Evolutionary conservation across 2,888 invertebrate species (phyloP).

Genomic region (Hartigia nigra): DNA sequence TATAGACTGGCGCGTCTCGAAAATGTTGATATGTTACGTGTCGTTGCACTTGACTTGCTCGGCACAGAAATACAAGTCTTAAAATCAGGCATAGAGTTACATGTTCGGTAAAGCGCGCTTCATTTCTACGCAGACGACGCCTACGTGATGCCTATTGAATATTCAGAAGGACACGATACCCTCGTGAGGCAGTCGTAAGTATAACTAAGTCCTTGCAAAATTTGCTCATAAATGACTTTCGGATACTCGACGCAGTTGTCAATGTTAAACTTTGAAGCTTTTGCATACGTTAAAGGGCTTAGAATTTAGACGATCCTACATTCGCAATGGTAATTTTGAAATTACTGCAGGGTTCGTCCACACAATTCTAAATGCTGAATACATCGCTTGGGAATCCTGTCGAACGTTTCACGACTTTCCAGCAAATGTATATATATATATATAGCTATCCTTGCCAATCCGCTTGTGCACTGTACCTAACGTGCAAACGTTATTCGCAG

Average conservation of each 20-base stretch:
- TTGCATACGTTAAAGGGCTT: background rate
- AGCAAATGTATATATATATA: background rate
- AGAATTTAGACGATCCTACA: background rate
- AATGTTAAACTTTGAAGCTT: background rate
- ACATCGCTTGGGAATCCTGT: background rate
- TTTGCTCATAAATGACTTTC: background rate
- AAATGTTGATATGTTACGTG: constrained; percentile 26
- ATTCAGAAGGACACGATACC: background rate
- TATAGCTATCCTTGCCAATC: background rate
- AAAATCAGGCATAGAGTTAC: background rate
- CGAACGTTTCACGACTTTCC: background rate
- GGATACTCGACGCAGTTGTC: background rate
- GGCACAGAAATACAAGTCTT: background rate
- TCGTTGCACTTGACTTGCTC: constrained; percentile 28
- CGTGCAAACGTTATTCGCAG: background rate
- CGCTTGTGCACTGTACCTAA: background rate
- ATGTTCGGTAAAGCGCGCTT: background rate
- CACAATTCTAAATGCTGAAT: background rate
- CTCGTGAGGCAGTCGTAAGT: background rate
- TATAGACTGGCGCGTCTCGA: background rate
- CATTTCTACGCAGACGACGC: background rate
- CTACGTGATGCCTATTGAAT: background rate
- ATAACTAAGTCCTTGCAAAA: background rate
- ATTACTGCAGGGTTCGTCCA: background rate
- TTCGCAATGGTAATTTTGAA: background rate